Evolutionary conservation across 2,113 vertebrate species (phyloP), one percentile per base, ranked within the genome.

Genomic region (Halcyon senegalensis): DNA sequence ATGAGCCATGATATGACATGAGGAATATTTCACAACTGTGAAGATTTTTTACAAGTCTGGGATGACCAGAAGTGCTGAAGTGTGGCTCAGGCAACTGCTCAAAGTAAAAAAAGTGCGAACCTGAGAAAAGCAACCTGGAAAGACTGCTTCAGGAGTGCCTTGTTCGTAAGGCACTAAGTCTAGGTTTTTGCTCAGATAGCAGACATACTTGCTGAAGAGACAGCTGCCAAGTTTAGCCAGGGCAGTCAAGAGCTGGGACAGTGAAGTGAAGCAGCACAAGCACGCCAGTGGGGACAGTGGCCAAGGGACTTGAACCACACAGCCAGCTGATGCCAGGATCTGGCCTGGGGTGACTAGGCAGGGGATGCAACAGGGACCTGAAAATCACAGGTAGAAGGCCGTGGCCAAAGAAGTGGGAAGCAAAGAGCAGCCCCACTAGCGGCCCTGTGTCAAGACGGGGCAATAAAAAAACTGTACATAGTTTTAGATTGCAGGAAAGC

Each of bases 251-350:
- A 43, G 23, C 30, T 20, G 37, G 4, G 24, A 48, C 0, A 2
- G 44, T 0, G 0, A 92, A 11, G 7, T 23, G 51, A 43, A 63
- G n/a, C 24, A 46, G 16, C 13, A 51, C 16, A 41, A 68, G 24
- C 33, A 46, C 0, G 0, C 14, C 1, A 7, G 10, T 3, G 35
- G 35, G 27, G 64, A 9, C 23, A 14, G 24, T 0, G 14, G 44
- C 69, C n/a, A 27, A 70, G 41, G 7, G 51, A 17, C 8, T 11
- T n/a, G 16, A 63, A 59, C 30, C 8, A 16, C 18, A 60, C 2
- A 67, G 55, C 11, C 43, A 58, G 35, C 6, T 2, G n/a, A 68
- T 87, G 64, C 56, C 51, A 28, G 55, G 27, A 33, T 31, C 37
- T 21, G 19, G n/a, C 30, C 23, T 8, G 2, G 8, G 7, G 6